These are phyloP conservation scores for Paedocypris micromegethes DNA, from an alignment of 2,797 vertebrate genomes.

Conservation along the genomic window DNA sequence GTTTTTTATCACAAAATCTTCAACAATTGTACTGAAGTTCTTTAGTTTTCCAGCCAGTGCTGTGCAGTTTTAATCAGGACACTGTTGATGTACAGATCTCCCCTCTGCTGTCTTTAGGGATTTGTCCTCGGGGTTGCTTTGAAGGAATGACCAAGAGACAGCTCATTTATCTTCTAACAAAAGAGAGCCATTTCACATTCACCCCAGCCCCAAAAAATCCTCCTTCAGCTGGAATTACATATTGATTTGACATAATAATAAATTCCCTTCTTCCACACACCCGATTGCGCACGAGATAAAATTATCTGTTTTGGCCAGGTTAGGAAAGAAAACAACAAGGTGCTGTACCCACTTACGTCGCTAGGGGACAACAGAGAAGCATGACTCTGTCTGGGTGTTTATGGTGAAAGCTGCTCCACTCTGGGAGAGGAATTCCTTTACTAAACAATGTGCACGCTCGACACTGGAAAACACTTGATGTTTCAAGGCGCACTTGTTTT, in stretches of 20 bases:
- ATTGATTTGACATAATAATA: conserved; percentile 58
- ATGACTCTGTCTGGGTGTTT: conserved; percentile 12
- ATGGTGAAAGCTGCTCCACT: conserved; percentile 48
- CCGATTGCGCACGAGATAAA: conserved; percentile 50
- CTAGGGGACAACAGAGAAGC: conserved; percentile 59
- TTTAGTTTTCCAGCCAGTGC: not conserved
- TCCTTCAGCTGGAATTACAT: conserved; percentile 39
- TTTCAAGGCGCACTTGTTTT: conserved; percentile 24
- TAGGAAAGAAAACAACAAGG: conserved; percentile 43
- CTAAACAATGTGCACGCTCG: conserved; percentile 59
- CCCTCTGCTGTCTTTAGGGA: conserved; percentile 23
- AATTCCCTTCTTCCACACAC: conserved; percentile 40
- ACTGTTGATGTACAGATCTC: conserved; percentile 15
- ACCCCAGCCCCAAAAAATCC: conserved; percentile 25
- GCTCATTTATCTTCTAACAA: conserved; percentile 34
- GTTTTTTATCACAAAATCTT: not conserved
- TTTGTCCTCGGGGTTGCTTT: conserved; percentile 30
- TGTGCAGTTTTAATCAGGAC: conserved; percentile 31
- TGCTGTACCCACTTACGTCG: conserved; percentile 44
- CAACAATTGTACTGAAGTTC: not conserved
- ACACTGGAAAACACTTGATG: conserved; percentile 52
- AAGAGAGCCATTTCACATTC: conserved; percentile 38
- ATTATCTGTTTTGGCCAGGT: conserved; percentile 50
- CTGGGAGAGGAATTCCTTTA: conserved; percentile 58
- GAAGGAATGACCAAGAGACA: conserved; percentile 36